These are phyloP conservation scores for Leucopsar rothschildi DNA, from an alignment of 2,113 vertebrate genomes.

Conservation along the genomic window DNA sequence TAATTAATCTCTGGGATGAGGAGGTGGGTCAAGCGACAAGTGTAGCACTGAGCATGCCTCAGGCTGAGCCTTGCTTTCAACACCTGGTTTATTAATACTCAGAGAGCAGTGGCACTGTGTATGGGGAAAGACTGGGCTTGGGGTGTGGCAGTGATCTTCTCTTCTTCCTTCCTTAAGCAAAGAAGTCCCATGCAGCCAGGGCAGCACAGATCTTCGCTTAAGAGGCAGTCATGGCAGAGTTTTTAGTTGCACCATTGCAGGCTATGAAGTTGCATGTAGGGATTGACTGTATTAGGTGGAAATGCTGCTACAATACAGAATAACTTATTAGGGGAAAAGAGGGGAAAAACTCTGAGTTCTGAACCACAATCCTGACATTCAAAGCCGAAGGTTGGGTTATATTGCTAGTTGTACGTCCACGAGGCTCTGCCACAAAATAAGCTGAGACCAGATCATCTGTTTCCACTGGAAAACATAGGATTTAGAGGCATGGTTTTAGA, in stretches of 20 bases:
- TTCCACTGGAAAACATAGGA: neutral
- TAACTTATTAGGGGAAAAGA: neutral
- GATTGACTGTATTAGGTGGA: neutral
- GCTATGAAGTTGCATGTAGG: neutral
- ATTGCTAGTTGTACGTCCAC: neutral
- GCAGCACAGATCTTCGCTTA: neutral
- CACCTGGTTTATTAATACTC: conserved; percentile 48
- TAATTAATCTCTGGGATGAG: conserved; percentile 51
- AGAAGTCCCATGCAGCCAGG: neutral
- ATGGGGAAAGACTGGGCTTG: conserved; percentile 11
- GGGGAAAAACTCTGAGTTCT: neutral
- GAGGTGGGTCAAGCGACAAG: conserved; percentile 46
- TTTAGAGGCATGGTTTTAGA: neutral
- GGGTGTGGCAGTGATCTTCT: neutral
- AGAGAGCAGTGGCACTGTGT: neutral
- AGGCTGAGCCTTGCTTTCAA: conserved; percentile 44
- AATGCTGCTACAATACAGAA: neutral
- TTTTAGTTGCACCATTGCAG: neutral
- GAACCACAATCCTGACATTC: neutral
- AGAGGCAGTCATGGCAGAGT: neutral
- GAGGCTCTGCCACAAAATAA: neutral
- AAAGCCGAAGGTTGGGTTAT: neutral
- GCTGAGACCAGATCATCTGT: neutral
- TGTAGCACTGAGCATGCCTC: conserved; percentile 17
- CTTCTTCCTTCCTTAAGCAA: neutral